phyloP scores from a whole-genome alignment of 2,797 vertebrate species.

The Eleutherodactylus coqui region DNA sequence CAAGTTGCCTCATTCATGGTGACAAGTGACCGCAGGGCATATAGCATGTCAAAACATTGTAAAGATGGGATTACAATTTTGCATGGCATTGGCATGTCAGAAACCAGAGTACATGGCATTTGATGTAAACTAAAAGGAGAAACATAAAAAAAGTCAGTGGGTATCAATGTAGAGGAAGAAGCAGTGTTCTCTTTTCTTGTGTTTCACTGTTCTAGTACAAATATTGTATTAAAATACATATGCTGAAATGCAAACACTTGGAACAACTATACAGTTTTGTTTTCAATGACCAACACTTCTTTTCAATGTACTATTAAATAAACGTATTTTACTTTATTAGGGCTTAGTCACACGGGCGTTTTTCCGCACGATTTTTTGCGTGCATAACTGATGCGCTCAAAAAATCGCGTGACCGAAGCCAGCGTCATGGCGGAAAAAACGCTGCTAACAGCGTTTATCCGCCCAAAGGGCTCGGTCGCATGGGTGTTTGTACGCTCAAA shows the following conservation, averaged over 20 bases:
- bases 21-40: slow-evolving; percentile 48
- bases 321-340: not conserved
- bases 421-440: no score
- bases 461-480: no score
- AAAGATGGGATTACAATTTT: slow-evolving; percentile 49
- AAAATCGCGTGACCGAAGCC: no score
- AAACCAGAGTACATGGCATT: slow-evolving; percentile 48
- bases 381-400: no score
- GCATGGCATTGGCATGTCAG: slow-evolving; percentile 35
- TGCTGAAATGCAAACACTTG: no score
- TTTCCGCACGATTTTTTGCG: no score
- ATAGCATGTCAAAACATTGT: slow-evolving; percentile 58
- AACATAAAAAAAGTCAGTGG: not conserved
- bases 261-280: no score
- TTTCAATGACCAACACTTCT: no score
- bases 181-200: not conserved
- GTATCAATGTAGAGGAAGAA: not conserved
- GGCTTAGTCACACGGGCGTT: no score
- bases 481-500: no score
- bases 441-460: no score
- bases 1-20: slow-evolving; percentile 39
- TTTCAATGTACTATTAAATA: not conserved
- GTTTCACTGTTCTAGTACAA: not conserved
- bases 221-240: no score
- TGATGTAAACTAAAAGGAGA: slow-evolving; percentile 43